Percentiles rank a stretch among this genome's conserved stretches.
Evolutionary conservation across 1,140 invertebrate species (phyloP).

Genomic region (Drosophila seguyi): DNA sequence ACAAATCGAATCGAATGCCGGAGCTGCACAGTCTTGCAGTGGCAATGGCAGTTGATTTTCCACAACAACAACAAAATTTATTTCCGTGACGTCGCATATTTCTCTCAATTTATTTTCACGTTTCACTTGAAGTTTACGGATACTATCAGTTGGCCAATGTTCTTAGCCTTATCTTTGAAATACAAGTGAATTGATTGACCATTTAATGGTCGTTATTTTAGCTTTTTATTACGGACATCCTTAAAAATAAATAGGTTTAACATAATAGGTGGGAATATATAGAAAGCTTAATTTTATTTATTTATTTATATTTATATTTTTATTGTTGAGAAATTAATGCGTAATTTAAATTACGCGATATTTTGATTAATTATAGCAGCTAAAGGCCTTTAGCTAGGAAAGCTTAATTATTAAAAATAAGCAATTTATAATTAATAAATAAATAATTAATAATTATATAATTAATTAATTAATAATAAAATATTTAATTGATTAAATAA

Average conservation of each 20-base stretch:
- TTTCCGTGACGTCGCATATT: conserved; percentile 64
- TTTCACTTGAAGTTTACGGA: conserved; percentile 50
- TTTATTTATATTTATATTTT: no score
- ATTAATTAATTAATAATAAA: no score
- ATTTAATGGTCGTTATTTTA: conserved; percentile 18
- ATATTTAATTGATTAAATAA: no score
- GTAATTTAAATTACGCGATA: no score
- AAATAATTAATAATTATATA: no score
- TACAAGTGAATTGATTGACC: conserved; percentile 52
- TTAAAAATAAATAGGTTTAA: not conserved
- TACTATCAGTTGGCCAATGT: conserved; percentile 57
- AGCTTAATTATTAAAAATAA: no score
- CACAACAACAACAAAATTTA: conserved; percentile 20
- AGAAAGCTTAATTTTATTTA: no score
- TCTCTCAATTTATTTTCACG: conserved; percentile 50
- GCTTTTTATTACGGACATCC: not conserved
- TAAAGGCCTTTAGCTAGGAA: no score
- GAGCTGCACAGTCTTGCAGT: conserved; percentile 16
- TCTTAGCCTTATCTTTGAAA: conserved; percentile 17
- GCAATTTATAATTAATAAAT: no score
- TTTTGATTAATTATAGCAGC: no score
- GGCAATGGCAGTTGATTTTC: conserved; percentile 24
- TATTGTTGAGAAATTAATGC: no score
- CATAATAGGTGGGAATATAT: no score
- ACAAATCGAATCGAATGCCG: conserved; percentile 1